A percentile compares a stretch with the other conserved stretches of the same genome.
These are phyloP conservation scores for Idaea aversata DNA, from an alignment of 2,888 invertebrate species.

Conservation along the genomic window DNA sequence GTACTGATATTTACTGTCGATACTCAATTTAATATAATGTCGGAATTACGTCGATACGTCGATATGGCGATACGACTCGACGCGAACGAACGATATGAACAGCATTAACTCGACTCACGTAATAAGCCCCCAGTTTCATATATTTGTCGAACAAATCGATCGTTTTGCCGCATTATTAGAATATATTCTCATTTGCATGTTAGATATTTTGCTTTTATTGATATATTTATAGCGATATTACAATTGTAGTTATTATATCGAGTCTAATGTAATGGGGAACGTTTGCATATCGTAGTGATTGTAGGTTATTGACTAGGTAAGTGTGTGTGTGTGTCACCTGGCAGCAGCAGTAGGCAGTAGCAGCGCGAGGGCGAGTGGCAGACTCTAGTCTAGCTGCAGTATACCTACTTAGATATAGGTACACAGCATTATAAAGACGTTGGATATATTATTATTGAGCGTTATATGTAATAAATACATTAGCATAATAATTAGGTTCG, in stretches of 20 bases:
- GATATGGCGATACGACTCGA: too few species aligned
- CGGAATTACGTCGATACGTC: constrained; percentile 45
- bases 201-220: constrained; percentile 52
- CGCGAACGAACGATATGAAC: constrained; percentile 60
- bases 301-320: constrained; percentile 8
- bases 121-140: constrained; percentile 66
- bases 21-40: constrained; percentile 65
- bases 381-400: background rate
- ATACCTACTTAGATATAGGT: background rate
- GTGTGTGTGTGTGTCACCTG: too few species aligned
- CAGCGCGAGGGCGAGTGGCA: too few species aligned
- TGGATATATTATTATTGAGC: background rate
- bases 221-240: constrained; percentile 44
- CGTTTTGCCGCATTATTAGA: constrained; percentile 56
- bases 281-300: constrained; percentile 24
- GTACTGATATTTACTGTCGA: constrained; percentile 50
- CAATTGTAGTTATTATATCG: constrained; percentile 46
- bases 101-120: constrained; percentile 66
- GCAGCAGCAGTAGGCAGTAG: too few species aligned
- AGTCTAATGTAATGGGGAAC: constrained; percentile 24
- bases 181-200: constrained; percentile 54
- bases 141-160: constrained; percentile 69
- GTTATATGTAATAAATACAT: background rate
- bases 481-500: background rate
- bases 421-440: background rate